phyloP scores from a whole-genome alignment of 2,797 vertebrate genomes.

The Clarias laeviceps region DNA sequence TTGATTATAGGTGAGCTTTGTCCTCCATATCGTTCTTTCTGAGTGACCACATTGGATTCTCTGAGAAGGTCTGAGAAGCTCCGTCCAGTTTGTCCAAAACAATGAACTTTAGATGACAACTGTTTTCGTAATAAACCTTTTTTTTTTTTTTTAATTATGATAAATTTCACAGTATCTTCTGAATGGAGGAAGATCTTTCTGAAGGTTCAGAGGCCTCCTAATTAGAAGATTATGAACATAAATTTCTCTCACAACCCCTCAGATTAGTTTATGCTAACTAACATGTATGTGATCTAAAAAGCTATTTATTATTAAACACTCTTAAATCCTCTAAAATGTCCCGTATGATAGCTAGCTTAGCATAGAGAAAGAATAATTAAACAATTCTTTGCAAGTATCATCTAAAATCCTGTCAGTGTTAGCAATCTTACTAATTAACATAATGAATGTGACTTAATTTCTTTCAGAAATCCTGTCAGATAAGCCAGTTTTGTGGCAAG shows the following conservation, averaged over 20 bases:
- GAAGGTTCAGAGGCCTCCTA: neutral
- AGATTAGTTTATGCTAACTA: neutral
- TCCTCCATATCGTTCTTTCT: neutral
- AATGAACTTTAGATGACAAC: neutral
- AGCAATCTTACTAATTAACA: no score
- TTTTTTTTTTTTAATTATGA: neutral
- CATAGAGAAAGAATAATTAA: no score
- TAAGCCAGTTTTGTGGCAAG: no score
- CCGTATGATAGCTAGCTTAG: neutral
- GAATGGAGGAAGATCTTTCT: neutral
- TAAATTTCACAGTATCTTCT: neutral
- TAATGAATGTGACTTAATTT: neutral
- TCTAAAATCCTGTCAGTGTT: neutral
- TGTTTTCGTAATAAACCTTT: neutral
- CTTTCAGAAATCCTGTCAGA: neutral
- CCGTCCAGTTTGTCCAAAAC: neutral
- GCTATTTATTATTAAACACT: no score
- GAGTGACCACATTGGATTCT: neutral
- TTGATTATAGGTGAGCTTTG: neutral
- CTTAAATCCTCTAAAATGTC: neutral
- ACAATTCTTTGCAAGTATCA: neutral
- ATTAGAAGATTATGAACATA: neutral
- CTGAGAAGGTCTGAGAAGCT: neutral
- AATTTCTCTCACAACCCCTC: neutral
- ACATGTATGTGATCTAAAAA: neutral